phyloP scores from a whole-genome alignment of 2,797 vertebrate species.

The Paguma larvata region DNA sequence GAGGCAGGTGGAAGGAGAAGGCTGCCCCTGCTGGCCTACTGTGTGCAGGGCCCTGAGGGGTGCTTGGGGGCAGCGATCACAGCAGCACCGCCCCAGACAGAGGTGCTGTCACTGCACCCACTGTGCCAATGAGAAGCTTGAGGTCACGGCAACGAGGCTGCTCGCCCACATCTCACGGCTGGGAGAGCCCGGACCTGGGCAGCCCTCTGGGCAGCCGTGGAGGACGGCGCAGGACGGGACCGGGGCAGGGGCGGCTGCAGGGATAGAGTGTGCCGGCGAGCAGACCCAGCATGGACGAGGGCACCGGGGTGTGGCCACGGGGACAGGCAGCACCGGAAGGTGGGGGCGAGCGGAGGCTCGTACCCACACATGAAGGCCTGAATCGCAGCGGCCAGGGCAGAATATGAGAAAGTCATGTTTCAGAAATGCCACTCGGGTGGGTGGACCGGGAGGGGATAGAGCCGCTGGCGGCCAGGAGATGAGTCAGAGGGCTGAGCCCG shows the following conservation, averaged over 20 bases:
- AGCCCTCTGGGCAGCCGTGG: not conserved
- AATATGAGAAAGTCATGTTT: not conserved
- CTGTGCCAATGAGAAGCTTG: not conserved
- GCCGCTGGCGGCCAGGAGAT: not conserved
- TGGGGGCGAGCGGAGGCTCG: too few species aligned
- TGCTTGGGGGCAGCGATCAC: not conserved
- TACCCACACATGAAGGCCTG: too few species aligned
- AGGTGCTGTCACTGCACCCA: not conserved
- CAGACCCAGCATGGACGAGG: not conserved
- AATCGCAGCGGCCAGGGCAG: rapidly evolving
- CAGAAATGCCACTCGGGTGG: not conserved
- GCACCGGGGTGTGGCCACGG: not conserved
- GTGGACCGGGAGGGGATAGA: not conserved
- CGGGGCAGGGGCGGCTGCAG: not conserved
- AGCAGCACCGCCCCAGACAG: not conserved
- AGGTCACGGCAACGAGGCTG: not conserved
- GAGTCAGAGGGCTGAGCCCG: not conserved
- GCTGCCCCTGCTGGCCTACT: not conserved
- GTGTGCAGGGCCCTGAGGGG: not conserved
- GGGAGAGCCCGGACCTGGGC: too few species aligned
- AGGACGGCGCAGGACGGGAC: not conserved
- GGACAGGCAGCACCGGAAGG: not conserved
- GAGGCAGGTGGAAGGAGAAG: too few species aligned
- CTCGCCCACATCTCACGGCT: not conserved
- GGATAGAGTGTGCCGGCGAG: not conserved